A percentile compares a stretch with the other conserved stretches of the same genome.
Conservation (phyloP, 2,888 invertebrate species). For the Muschampia plurimacula region DNA sequence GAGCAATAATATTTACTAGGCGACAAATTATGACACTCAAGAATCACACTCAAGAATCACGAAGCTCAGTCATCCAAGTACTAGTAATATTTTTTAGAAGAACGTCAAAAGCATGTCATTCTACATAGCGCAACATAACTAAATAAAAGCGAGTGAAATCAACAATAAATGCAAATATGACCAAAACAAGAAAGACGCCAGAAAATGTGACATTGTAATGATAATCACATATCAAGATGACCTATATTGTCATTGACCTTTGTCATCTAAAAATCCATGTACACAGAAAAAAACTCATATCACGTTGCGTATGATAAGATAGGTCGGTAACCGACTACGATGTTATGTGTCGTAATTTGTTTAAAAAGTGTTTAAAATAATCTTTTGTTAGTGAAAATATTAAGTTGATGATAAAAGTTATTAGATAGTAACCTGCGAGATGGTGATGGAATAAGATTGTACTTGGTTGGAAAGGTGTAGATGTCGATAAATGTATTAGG, state of each 20-base stretch:
- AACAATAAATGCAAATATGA: conserved; percentile 7
- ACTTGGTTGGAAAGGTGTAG: no score
- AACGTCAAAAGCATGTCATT: background rate
- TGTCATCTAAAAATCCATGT: conserved; percentile 25
- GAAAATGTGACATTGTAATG: conserved; percentile 29
- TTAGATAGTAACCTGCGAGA: no score
- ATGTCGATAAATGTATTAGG: no score
- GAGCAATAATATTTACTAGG: background rate
- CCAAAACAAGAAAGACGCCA: conserved; percentile 1
- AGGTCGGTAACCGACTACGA: conserved; percentile 36
- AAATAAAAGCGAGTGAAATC: background rate
- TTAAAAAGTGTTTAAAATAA: background rate
- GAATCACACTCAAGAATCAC: no score
- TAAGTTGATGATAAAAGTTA: background rate
- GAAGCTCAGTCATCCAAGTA: no score
- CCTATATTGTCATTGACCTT: conserved; percentile 39
- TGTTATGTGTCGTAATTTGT: background rate
- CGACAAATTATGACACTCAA: no score
- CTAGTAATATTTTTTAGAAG: background rate
- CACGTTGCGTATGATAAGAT: conserved; percentile 36
- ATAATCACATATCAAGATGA: conserved; percentile 35
- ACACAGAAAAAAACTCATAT: conserved; percentile 31
- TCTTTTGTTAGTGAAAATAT: background rate
- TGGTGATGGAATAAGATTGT: no score
- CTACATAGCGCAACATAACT: background rate